These are phyloP conservation scores for Catharus ustulatus DNA, from an alignment of 2,797 vertebrate genomes.

Conservation along the genomic window DNA sequence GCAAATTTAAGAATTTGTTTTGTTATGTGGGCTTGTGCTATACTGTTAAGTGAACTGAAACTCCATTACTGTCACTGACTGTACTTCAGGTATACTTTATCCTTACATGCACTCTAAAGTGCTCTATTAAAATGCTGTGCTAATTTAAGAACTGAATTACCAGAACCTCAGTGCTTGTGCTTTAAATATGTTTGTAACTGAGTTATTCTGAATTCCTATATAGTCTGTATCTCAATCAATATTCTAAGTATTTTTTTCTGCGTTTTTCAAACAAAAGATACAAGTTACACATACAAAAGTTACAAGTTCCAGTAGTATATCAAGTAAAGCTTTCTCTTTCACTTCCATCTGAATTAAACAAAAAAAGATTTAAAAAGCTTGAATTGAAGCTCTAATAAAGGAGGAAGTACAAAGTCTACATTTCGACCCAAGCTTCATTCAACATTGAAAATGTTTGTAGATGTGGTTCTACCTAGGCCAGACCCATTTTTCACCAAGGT, in stretches of 20 bases:
- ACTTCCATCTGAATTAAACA: not conserved
- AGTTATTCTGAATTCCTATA: not conserved
- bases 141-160: not conserved
- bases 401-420: not conserved
- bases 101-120: not conserved
- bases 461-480: not conserved
- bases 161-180: not conserved
- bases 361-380: not conserved
- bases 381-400: not conserved
- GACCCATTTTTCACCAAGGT: not conserved
- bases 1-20: conserved; percentile 8
- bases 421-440: not conserved
- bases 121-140: not conserved
- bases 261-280: not conserved
- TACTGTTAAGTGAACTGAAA: conserved; percentile 25
- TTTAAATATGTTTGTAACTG: not conserved
- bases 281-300: not conserved
- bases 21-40: not conserved
- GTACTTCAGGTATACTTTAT: not conserved
- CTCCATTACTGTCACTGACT: not conserved
- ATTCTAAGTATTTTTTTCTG: not conserved
- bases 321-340: not conserved
- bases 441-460: not conserved
- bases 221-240: not conserved
- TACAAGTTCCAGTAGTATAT: not conserved